Evolutionary conservation across 2,797 vertebrate species (phyloP).

Genomic region (Molossus molossus): DNA sequence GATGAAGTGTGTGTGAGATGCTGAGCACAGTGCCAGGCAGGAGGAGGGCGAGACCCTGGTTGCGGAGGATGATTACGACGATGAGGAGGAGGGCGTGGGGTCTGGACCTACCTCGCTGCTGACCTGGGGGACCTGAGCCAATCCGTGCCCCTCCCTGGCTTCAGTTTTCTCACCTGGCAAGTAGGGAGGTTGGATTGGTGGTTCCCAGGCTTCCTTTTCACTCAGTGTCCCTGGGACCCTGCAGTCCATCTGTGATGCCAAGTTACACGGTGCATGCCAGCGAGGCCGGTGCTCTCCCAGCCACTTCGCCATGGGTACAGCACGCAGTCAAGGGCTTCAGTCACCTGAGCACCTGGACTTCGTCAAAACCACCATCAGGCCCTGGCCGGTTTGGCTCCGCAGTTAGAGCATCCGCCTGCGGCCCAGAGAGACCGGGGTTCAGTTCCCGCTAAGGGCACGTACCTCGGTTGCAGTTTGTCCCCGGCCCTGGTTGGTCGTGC

Average conservation of each 20-base stretch:
- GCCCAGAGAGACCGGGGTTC: too few relatives aligned
- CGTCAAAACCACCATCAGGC: fast-evolving
- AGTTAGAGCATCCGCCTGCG: too few relatives aligned
- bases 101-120: neutral
- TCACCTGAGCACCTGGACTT: neutral
- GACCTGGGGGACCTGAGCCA: neutral
- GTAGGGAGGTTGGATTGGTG: neutral
- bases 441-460: too few relatives aligned
- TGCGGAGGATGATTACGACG: fast-evolving
- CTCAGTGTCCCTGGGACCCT: neutral
- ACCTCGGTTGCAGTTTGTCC: too few relatives aligned
- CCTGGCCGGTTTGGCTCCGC: too few relatives aligned
- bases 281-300: fast-evolving
- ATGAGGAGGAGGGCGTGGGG: neutral
- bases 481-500: too few relatives aligned
- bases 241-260: too few relatives aligned
- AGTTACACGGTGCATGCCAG: fast-evolving
- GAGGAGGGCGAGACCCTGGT: fast-evolving
- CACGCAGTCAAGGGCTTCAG: fast-evolving
- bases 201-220: neutral
- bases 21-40: fast-evolving
- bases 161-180: neutral
- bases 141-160: neutral
- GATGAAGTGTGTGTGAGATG: fast-evolving
- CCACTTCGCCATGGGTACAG: fast-evolving